Evolutionary conservation across 2,113 vertebrate species (phyloP), one percentile per base, ranked within the genome.

Genomic region (Hemiprocne comata): DNA sequence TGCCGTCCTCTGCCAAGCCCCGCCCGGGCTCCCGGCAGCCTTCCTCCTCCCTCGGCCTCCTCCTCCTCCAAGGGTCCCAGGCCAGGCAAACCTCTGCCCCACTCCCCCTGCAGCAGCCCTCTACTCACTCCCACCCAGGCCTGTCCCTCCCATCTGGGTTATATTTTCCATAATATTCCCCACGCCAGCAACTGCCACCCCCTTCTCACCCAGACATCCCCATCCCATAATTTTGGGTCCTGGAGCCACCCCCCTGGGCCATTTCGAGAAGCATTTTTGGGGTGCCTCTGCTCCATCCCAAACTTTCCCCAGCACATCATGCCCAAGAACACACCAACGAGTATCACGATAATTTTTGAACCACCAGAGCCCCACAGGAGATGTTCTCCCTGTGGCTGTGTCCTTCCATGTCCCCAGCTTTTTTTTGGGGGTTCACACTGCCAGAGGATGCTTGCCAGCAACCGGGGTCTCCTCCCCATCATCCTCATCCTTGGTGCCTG

Each of bases 321-420:
- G 11, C 51, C 5, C 2, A 28, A 18, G 69, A 38, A 38, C 11
- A 7, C 2, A 3, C n/a, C 57, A 38, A 25, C 2, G 0, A 4
- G 5, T 1, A 26, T 18, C 51, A n/a, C 5, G 0, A 4, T 7
- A 1, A 29, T 5, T 36, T 19, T 31, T 13, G 6, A 24, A 54
- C 10, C 5, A 1, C 58, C 44, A 10, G 36, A 66, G 38, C 25
- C 36, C 50, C 73, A 10, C 19, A 4, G 4, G 67, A 2, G 25
- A 50, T 21, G 58, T 11, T 53, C 15, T 53, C 5, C 13, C 9
- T 3, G 17, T 1, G 5, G 21, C 8, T 3, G 20, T 3, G 17
- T 26, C 79, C n/a, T 50, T 14, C 11, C 5, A 8, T 1, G 0
- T n/a, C 33, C 48, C 34, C 23, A 29, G 8, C 42, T 48, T 19